Evolutionary conservation across 1,140 invertebrate species (phyloP), one percentile per base, ranked within the genome.

Genomic region (Ceratina japonica): DNA sequence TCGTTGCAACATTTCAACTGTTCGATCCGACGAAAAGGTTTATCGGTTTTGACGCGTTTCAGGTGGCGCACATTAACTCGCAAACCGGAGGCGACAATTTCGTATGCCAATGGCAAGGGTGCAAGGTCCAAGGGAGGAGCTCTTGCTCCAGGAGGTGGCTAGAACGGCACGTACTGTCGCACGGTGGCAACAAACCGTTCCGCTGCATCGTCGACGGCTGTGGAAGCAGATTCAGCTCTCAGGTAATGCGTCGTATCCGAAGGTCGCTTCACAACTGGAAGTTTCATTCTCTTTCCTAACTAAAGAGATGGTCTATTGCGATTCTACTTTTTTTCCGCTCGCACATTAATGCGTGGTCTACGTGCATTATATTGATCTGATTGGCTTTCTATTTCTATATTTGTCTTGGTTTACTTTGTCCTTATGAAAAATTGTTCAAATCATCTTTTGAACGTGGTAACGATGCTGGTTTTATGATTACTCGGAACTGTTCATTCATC

Each of bases 191-290:
- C 89, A 98, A 98, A 91, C 97, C 97, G 31, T 98, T 98, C 93
- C 95, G 97, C 86, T 99, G 98, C 92, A 98, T 99, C 89, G 97
- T 99, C 81, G 97, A 98, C 83, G 96, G 96, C 71, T 99, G 98
- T 92, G 97, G 97, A 56, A 94, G 96, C 87, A 94, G 97, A 87
- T 99, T 99, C 90, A 96, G 96, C 85, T 97, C 97, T 78, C 97
- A 98, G 95, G 96, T 97, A 92, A 27, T 49, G 70, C 8, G 31
- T 61, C 63, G 75, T 81, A 52, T 68, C 37, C 59, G 20, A 56
- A 58, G 37, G 16, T 27, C 13, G 44, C 37, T 37, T 7, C 12
- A 49, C 1, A 15, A 10, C 7, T 16, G 15, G 7, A 20, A n/a
- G 2, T 7, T 15, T 22, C 13, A 10, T 24, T 22, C 31, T 8